Conservation (phyloP, 2,113 vertebrate genomes). For the Brevimyrus niger region DNA sequence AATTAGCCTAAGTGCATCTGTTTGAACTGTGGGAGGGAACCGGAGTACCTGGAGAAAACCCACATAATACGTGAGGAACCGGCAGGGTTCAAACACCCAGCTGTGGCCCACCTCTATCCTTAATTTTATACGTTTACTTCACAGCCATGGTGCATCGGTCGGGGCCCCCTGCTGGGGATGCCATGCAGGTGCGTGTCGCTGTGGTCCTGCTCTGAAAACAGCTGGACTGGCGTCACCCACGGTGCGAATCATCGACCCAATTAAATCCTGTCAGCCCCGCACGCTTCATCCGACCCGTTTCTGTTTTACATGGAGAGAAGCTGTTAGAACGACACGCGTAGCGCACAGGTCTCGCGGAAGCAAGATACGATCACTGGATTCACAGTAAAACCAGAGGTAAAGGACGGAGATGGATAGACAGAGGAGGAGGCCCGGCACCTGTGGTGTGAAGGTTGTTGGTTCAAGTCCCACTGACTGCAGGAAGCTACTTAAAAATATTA, state of each 20-base stretch:
- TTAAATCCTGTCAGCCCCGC: not conserved
- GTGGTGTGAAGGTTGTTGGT: not conserved
- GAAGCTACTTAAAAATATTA: not conserved
- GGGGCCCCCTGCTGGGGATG: conserved; percentile 36
- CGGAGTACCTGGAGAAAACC: not conserved
- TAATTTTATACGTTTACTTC: conserved; percentile 11
- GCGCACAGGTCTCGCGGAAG: not conserved
- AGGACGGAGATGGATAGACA: not conserved
- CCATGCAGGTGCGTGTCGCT: conserved; percentile 27
- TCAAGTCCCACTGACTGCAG: not conserved
- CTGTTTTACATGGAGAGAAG: not conserved
- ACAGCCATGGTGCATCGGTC: conserved; percentile 24
- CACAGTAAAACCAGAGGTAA: not conserved
- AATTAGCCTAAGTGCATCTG: not conserved
- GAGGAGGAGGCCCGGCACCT: not conserved
- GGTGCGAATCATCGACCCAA: conserved; percentile 5
- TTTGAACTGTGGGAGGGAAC: not conserved
- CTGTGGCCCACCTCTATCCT: conserved; percentile 12
- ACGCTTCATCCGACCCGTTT: not conserved
- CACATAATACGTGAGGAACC: not conserved
- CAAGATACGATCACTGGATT: not conserved
- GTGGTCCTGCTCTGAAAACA: conserved; percentile 12
- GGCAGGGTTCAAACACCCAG: not conserved
- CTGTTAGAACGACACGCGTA: not conserved
- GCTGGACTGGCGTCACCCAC: not conserved